These are phyloP conservation scores for Phengaris alcon DNA, from an alignment of 2,888 invertebrate species.

Conservation along the genomic window DNA sequence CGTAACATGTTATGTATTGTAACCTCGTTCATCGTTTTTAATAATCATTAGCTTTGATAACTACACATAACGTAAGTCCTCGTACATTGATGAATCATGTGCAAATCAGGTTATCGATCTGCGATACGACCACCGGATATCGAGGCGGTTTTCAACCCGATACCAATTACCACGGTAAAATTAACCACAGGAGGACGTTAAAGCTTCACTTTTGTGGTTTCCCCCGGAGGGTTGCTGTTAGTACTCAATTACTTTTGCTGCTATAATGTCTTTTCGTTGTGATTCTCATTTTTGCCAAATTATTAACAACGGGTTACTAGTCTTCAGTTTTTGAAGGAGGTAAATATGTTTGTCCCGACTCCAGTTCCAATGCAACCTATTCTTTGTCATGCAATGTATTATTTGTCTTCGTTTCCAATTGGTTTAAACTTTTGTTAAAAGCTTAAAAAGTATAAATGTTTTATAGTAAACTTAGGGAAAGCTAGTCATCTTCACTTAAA, in stretches of 20 bases:
- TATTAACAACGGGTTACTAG: neutral
- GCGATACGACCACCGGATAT: conserved; percentile 42
- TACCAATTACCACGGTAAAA: neutral
- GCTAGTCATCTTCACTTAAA: neutral
- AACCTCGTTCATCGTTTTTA: conserved; percentile 13
- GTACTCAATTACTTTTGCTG: neutral
- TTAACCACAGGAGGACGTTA: neutral
- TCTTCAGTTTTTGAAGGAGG: neutral
- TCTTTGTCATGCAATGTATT: no score
- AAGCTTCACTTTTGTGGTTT: conserved; percentile 5
- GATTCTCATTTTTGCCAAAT: neutral
- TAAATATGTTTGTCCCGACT: no score
- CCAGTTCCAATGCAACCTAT: no score
- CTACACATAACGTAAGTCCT: conserved; percentile 1
- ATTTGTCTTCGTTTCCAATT: no score
- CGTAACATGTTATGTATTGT: neutral
- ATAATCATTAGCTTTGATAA: conserved; percentile 19
- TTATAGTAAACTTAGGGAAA: no score
- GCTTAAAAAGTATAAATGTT: no score
- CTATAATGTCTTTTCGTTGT: neutral
- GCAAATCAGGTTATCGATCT: conserved; percentile 76
- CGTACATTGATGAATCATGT: conserved; percentile 52
- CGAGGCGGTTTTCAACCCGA: neutral
- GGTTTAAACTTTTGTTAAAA: no score
- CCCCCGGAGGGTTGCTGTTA: neutral